A percentile compares a stretch with the other conserved stretches of the same genome.
Evolutionary conservation across 2,113 vertebrate genomes (phyloP).

Genomic region (Phoenicopterus ruber): DNA sequence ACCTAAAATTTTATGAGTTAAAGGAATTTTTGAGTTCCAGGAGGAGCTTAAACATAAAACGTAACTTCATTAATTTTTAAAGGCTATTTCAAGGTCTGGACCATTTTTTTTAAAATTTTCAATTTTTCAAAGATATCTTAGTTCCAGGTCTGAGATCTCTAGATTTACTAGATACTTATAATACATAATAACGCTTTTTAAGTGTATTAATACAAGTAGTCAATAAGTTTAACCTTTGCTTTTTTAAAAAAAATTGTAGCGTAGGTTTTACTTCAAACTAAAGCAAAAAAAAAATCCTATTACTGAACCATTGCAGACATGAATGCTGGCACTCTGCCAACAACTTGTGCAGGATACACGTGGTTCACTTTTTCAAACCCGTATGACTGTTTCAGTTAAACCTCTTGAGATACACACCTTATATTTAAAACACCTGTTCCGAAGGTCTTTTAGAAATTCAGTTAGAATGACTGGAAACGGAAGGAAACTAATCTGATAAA

Average conservation of each 20-base stretch:
- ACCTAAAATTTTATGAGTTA: not conserved
- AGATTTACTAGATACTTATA: not conserved
- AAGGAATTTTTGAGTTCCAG: not conserved
- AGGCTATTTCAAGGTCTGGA: not conserved
- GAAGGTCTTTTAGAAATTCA: conserved; percentile 34
- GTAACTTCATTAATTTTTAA: not conserved
- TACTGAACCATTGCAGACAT: not conserved
- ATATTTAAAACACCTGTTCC: conserved; percentile 50
- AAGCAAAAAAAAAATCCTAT: not conserved
- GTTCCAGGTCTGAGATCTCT: not conserved
- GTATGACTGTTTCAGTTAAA: conserved; percentile 21
- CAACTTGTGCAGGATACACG: not conserved
- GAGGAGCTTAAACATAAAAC: not conserved
- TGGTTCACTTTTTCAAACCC: conserved; percentile 4
- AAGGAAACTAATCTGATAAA: conserved; percentile 53
- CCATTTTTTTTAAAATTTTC: not conserved
- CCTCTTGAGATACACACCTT: conserved; percentile 48
- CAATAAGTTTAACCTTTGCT: not conserved
- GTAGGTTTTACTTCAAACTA: not conserved
- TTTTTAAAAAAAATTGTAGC: not conserved
- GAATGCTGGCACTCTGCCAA: conserved; percentile 1
- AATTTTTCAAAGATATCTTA: not conserved
- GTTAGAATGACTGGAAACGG: conserved; percentile 58
- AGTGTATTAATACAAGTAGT: not conserved
- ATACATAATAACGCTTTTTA: not conserved